Conservation (phyloP, 1,140 invertebrate species). For the Arctopsyche grandis region DNA sequence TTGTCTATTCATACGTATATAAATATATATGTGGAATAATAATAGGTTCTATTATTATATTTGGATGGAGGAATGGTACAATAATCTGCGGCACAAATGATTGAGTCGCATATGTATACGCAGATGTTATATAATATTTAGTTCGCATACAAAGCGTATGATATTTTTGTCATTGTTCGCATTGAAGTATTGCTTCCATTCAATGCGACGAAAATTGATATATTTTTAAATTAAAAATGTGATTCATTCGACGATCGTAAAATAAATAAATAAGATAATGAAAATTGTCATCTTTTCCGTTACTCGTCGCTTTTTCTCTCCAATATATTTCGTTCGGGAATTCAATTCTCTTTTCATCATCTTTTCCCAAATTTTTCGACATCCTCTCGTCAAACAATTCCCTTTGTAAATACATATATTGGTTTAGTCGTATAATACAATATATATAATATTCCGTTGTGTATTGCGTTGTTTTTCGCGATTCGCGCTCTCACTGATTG, state of each 20-base stretch:
- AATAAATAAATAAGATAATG: constrained; percentile 19
- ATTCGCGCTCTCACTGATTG: constrained; percentile 12
- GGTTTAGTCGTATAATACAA: neutral
- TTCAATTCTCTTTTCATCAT: constrained; percentile 18
- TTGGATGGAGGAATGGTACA: no score
- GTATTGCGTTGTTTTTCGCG: constrained; percentile 4
- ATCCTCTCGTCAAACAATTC: neutral
- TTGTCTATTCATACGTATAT: no score
- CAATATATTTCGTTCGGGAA: neutral
- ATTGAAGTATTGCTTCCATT: no score
- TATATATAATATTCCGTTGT: neutral
- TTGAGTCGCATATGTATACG: no score
- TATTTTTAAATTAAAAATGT: no score
- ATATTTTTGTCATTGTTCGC: no score
- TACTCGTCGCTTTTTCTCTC: neutral
- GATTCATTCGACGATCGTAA: neutral
- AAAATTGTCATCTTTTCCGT: constrained; percentile 10
- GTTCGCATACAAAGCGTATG: no score
- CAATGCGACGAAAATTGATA: no score
- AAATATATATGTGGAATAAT: no score
- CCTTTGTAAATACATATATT: neutral
- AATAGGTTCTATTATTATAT: no score
- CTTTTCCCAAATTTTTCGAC: neutral
- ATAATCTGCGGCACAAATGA: no score
- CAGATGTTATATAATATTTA: no score